A percentile compares a stretch with the other conserved stretches of the same genome.
Evolutionary conservation across 1,140 invertebrate genomes (phyloP).

Genomic region (Heliconius nattereri): DNA sequence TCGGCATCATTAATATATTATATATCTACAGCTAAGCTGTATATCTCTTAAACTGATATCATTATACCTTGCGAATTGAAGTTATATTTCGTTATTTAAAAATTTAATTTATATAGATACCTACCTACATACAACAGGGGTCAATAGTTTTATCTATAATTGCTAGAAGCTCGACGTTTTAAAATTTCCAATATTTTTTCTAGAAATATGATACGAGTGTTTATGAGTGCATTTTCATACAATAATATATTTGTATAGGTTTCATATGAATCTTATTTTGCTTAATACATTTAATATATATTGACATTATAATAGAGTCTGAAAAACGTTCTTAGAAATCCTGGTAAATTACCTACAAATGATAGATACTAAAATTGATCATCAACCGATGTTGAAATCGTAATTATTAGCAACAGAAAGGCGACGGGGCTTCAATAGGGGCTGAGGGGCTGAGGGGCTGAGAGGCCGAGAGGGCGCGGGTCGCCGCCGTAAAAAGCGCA

Average conservation of each 20-base stretch:
- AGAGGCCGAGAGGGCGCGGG: slow-evolving; percentile 44
- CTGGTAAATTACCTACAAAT: not conserved
- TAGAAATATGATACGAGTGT: too few species aligned
- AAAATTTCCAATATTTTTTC: too few species aligned
- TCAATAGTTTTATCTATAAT: too few species aligned
- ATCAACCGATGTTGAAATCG: slow-evolving; percentile 32
- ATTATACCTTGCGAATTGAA: not conserved
- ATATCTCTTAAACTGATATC: not conserved
- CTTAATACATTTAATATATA: too few species aligned
- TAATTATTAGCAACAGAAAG: slow-evolving; percentile 77
- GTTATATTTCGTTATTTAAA: not conserved
- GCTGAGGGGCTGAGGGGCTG: slow-evolving; percentile 57
- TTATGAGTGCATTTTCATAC: too few species aligned
- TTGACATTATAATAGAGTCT: too few species aligned
- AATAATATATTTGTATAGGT: too few species aligned
- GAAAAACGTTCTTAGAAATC: not conserved
- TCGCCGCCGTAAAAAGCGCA: slow-evolving; percentile 77
- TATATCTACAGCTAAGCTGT: not conserved
- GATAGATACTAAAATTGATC: slow-evolving; percentile 17
- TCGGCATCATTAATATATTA: slow-evolving; percentile 26
- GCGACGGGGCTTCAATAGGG: slow-evolving; percentile 72
- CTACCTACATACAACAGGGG: too few species aligned
- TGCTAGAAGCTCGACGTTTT: too few species aligned
- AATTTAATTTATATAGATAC: too few species aligned
- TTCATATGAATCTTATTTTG: too few species aligned